These are phyloP conservation scores for Rhynchotus rufescens DNA, from an alignment of 2,797 vertebrate species.

Conservation along the genomic window DNA sequence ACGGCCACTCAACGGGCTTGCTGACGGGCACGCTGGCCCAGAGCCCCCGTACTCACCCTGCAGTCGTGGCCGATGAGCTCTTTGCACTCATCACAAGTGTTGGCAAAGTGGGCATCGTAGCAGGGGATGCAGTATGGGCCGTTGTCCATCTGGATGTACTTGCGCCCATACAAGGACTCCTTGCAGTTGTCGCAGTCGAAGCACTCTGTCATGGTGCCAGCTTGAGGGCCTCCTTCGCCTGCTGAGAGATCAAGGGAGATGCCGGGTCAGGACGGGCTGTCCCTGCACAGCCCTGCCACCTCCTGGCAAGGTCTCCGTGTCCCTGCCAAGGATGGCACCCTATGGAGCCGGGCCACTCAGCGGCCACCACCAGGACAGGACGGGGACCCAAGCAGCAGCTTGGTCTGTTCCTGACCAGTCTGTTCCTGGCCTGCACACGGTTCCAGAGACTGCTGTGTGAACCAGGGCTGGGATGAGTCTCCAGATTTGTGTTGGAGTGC, in stretches of 20 bases:
- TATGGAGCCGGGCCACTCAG: neutral
- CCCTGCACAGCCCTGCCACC: accelerated
- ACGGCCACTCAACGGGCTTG: accelerated
- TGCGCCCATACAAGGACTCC: slow-evolving; percentile 96
- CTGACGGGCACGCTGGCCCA: accelerated
- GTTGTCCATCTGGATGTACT: slow-evolving; percentile 96
- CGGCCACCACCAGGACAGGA: neutral
- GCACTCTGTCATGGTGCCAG: slow-evolving; percentile 90
- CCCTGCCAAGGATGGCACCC: neutral
- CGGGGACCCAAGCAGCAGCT: neutral
- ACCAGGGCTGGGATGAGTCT: neutral
- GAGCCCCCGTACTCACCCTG: slow-evolving; percentile 83
- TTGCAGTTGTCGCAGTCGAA: slow-evolving; percentile 98
- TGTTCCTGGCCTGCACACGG: accelerated
- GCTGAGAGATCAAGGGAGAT: neutral
- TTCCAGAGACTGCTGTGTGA: neutral
- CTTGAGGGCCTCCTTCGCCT: slow-evolving; percentile 61
- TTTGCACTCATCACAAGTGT: slow-evolving; percentile 98
- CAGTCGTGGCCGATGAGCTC: slow-evolving; percentile 97
- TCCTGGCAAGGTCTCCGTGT: neutral
- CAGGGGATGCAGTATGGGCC: slow-evolving; percentile 97
- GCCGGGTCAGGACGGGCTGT: neutral
- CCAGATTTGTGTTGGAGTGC: neutral
- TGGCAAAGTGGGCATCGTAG: slow-evolving; percentile 95
- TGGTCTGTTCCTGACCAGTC: neutral